These are phyloP conservation scores for Drosophila ochracea DNA, from an alignment of 2,888 invertebrate genomes.

Conservation along the genomic window DNA sequence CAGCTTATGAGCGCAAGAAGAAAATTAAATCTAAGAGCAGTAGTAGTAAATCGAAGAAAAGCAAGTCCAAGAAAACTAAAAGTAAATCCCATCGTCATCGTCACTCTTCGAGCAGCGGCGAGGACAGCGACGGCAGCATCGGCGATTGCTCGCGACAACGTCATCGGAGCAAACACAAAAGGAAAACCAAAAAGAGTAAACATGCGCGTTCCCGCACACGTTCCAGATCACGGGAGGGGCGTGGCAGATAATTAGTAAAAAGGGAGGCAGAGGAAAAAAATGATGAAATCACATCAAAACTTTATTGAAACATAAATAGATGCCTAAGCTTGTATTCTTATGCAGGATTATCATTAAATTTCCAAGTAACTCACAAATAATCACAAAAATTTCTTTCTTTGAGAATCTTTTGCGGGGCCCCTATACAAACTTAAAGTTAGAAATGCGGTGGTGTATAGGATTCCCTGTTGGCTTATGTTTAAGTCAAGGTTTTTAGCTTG, in stretches of 20 bases:
- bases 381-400: conserved; percentile 73
- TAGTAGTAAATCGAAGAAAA: conserved; percentile 68
- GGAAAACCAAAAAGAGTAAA: conserved; percentile 84
- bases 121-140: conserved; percentile 29
- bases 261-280: background rate
- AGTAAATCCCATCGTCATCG: conserved; percentile 60
- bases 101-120: conserved; percentile 19
- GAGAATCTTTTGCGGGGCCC: conserved; percentile 49
- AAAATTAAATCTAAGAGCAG: conserved; percentile 62
- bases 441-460: conserved; percentile 40
- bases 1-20: conserved; percentile 67
- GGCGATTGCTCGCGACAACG: conserved; percentile 50
- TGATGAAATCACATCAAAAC: conserved; percentile 62
- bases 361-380: conserved; percentile 74
- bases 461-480: conserved; percentile 35
- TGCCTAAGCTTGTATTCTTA: conserved; percentile 57
- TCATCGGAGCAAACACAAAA: conserved; percentile 77
- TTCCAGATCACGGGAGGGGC: conserved; percentile 62
- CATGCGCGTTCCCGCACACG: conserved; percentile 82
- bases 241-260: conserved; percentile 40
- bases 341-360: conserved; percentile 73
- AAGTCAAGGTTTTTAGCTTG: conserved; percentile 28
- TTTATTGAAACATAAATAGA: conserved; percentile 71
- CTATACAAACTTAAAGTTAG: conserved; percentile 63
- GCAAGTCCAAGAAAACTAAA: conserved; percentile 71